Evolutionary conservation across 1,140 invertebrate genomes (phyloP).

Genomic region (Anastrepha obliqua): DNA sequence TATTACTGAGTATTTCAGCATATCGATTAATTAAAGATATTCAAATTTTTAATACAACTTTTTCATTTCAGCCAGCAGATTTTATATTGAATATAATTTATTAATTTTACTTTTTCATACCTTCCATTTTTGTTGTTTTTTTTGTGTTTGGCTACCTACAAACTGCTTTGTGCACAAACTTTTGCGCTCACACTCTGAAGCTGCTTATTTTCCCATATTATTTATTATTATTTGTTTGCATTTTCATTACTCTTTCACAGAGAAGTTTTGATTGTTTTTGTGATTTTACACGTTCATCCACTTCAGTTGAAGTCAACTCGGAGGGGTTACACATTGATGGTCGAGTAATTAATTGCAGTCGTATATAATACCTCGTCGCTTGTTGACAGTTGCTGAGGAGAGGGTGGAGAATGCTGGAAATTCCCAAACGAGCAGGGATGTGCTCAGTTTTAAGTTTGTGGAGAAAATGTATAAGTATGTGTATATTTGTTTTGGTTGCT

Average conservation of each 20-base stretch:
- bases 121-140: too few species aligned
- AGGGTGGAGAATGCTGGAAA: not conserved
- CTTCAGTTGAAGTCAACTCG: not conserved
- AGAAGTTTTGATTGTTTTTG: not conserved
- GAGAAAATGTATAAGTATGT: not conserved
- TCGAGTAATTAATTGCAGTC: conserved; percentile 29
- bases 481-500: not conserved
- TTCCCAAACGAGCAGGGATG: not conserved
- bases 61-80: too few species aligned
- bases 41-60: too few species aligned
- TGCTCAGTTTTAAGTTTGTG: not conserved
- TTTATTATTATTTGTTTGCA: not conserved
- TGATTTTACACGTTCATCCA: conserved; percentile 6
- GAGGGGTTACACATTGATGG: conserved; percentile 31
- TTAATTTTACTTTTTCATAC: too few species aligned
- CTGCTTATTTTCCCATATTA: too few species aligned
- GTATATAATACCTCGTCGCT: not conserved
- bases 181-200: too few species aligned
- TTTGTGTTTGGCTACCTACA: too few species aligned
- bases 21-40: too few species aligned
- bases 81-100: too few species aligned
- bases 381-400: conserved; percentile 7
- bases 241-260: conserved; percentile 16
- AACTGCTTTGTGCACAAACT: too few species aligned
- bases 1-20: too few species aligned